phyloP scores from a whole-genome alignment of 2,888 invertebrate species.

The Scaptomyza tumidula region DNA sequence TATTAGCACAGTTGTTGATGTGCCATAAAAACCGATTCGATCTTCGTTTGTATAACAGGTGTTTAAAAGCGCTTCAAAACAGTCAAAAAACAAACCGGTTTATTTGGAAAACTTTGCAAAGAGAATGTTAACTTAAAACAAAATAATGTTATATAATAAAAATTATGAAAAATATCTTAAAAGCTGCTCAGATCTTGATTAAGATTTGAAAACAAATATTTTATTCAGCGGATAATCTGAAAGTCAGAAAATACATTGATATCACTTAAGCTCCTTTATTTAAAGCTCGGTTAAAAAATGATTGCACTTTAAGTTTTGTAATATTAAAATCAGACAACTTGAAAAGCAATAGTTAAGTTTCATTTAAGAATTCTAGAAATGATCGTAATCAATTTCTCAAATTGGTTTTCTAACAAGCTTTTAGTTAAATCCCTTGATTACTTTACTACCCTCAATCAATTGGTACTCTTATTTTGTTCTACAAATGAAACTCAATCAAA shows the following conservation, averaged over 20 bases:
- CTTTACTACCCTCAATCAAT: not conserved
- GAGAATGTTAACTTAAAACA: not conserved
- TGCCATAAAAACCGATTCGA: slow-evolving; percentile 45
- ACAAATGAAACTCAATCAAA: not conserved
- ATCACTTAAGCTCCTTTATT: no score
- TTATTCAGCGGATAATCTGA: no score
- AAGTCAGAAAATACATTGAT: no score
- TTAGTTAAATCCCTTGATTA: not conserved
- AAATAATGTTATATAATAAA: not conserved
- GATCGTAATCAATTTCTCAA: no score
- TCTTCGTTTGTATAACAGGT: slow-evolving; percentile 47
- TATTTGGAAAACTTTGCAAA: not conserved
- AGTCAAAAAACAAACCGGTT: slow-evolving; percentile 25
- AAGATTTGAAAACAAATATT: no score
- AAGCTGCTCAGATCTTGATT: no score
- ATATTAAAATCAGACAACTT: no score
- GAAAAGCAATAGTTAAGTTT: no score
- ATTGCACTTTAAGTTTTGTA: no score
- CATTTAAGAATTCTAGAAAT: no score
- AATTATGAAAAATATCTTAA: not conserved
- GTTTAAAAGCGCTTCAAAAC: slow-evolving; percentile 19
- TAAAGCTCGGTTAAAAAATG: no score
- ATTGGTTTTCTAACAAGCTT: no score
- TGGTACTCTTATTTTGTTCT: not conserved
- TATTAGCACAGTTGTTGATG: slow-evolving; percentile 48